A percentile compares a stretch with the other conserved stretches of the same genome.
These are phyloP conservation scores for Leptobrachium ailaonicum DNA, from an alignment of 2,113 vertebrate species.

Conservation along the genomic window DNA sequence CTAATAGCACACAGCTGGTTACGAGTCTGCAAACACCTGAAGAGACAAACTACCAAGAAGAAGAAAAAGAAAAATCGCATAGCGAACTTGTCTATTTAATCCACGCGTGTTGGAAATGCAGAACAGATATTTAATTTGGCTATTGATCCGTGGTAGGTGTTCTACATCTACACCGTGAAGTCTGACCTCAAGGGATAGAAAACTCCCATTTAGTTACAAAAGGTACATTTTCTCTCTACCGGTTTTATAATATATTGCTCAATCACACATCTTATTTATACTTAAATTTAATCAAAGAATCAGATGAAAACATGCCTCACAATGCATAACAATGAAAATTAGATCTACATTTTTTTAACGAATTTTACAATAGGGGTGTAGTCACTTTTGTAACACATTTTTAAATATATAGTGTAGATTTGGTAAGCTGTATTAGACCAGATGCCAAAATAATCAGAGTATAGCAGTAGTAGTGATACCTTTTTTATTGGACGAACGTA, in stretches of 20 bases:
- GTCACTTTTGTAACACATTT: no score
- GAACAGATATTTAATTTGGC: constrained; percentile 33
- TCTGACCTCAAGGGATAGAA: constrained; percentile 6
- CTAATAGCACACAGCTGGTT: constrained; percentile 46
- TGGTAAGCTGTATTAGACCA: no score
- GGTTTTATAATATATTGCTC: background rate
- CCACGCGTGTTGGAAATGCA: constrained; percentile 39
- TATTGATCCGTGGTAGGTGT: constrained; percentile 40
- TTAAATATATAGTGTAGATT: no score
- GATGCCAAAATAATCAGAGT: no score
- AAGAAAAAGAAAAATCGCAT: constrained; percentile 46
- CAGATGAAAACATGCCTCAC: background rate
- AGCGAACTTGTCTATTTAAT: constrained; percentile 47
- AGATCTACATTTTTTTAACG: background rate
- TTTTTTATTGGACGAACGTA: no score
- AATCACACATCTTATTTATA: background rate
- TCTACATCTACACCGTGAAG: constrained; percentile 28
- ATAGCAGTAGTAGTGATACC: no score
- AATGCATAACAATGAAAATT: background rate
- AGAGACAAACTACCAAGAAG: constrained; percentile 43
- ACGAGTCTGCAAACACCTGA: constrained; percentile 31
- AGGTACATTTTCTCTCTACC: background rate
- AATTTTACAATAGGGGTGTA: no score
- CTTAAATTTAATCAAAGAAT: background rate
- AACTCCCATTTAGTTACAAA: constrained; percentile 17